A percentile compares a stretch with the other conserved stretches of the same genome.
These are phyloP conservation scores for Venustoraphidia nigricollis DNA, from an alignment of 2,888 invertebrate genomes.

Conservation along the genomic window DNA sequence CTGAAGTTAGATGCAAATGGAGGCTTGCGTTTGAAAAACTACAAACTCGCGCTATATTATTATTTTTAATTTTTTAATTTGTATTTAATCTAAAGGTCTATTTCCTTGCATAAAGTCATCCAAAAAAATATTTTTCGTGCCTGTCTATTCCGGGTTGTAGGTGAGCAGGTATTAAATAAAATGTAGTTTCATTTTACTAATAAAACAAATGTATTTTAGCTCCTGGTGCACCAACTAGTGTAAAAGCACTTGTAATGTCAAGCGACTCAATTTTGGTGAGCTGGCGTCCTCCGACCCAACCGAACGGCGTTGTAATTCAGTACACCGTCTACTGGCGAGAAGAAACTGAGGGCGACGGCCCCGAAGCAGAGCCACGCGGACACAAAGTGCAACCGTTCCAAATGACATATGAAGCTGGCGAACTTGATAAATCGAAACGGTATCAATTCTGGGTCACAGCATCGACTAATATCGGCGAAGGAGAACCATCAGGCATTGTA, in stretches of 20 bases:
- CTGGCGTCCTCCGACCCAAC: constrained; percentile 85
- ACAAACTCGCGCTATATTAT: too few species aligned
- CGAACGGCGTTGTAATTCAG: constrained; percentile 84
- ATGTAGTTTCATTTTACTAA: too few species aligned
- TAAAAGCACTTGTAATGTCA: constrained; percentile 87
- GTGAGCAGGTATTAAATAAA: too few species aligned
- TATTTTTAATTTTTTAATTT: too few species aligned
- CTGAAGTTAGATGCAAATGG: too few species aligned
- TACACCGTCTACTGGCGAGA: constrained; percentile 82
- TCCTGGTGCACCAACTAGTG: constrained; percentile 83
- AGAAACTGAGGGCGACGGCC: constrained; percentile 30
- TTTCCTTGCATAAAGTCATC: too few species aligned
- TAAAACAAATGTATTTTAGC: too few species aligned
- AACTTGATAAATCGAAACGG: constrained; percentile 62
- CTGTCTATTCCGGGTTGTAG: too few species aligned
- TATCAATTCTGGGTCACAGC: constrained; percentile 94
- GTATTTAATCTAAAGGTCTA: too few species aligned
- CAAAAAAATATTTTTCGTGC: too few species aligned
- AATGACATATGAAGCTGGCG: constrained; percentile 76
- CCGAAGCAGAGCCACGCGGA: constrained; percentile 48
- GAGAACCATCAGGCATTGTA: constrained; percentile 77
- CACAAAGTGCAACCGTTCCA: constrained; percentile 71
- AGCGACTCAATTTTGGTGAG: constrained; percentile 81
- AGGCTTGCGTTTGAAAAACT: too few species aligned
- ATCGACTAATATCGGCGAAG: constrained; percentile 86